phyloP scores from a whole-genome alignment of 35 echinoderm and acorn worm genomes.

The Acanthaster planci region DNA sequence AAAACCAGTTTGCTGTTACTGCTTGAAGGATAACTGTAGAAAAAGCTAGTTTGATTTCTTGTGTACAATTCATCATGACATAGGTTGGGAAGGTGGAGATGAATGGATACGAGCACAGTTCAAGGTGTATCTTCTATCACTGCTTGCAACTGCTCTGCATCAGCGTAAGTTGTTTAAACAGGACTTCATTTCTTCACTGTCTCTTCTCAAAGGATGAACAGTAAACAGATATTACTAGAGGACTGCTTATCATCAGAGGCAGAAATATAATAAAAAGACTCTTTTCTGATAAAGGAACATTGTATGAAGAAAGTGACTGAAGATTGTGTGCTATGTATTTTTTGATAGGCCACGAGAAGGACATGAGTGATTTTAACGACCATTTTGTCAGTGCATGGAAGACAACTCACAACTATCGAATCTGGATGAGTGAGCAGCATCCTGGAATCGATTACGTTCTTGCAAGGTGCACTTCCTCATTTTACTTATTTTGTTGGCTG shows the following conservation, averaged over 20 bases:
- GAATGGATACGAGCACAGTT: constrained; percentile 97
- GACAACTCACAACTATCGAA: constrained; percentile 83
- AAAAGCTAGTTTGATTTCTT: too few species aligned
- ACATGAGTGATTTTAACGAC: constrained; percentile 79
- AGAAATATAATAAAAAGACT: too few species aligned
- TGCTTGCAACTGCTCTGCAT: constrained; percentile 64
- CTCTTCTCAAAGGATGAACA: too few species aligned
- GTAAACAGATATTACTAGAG: too few species aligned
- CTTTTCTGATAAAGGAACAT: too few species aligned
- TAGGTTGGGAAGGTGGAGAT: constrained; percentile 98
- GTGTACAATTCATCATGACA: neutral
- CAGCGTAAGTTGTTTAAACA: constrained; percentile 36
- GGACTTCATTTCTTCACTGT: too few species aligned
- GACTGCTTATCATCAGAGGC: too few species aligned
- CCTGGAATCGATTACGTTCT: constrained; percentile 71
- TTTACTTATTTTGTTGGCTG: neutral
- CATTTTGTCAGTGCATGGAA: constrained; percentile 82
- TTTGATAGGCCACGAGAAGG: constrained; percentile 30
- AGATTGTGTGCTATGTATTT: too few species aligned
- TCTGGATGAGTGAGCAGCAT: constrained; percentile 84
- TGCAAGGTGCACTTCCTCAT: constrained; percentile 43
- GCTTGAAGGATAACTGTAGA: too few species aligned
- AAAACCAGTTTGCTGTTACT: neutral
- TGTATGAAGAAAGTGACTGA: too few species aligned
- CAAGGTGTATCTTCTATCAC: constrained; percentile 76